These are phyloP conservation scores for Trichosurus vulpecula DNA, from an alignment of 2,797 vertebrate species.

Conservation along the genomic window DNA sequence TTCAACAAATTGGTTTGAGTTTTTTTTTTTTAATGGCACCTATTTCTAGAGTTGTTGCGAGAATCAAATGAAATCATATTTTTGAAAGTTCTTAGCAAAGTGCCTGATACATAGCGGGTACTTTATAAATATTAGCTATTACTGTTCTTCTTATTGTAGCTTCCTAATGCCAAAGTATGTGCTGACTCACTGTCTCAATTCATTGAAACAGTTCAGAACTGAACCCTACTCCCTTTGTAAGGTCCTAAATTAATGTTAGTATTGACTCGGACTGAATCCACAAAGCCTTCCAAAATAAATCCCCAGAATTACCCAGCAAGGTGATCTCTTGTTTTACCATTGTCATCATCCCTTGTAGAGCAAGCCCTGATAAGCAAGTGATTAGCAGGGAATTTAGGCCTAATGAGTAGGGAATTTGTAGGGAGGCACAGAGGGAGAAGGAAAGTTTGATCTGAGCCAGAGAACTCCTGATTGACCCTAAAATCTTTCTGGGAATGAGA, in stretches of 20 bases:
- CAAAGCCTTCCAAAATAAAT: not conserved
- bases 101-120: not conserved
- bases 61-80: not conserved
- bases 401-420: not conserved
- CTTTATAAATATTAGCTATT: not conserved
- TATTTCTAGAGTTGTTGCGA: not conserved
- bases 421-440: not conserved
- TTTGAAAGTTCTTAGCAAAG: not conserved
- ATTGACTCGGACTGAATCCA: not conserved
- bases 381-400: not conserved
- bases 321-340: not conserved
- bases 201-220: not conserved
- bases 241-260: not conserved
- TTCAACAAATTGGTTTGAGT: not conserved
- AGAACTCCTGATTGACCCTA: not conserved
- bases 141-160: not conserved
- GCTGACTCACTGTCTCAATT: not conserved
- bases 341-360: not conserved
- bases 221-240: not conserved
- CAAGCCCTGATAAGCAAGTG: not conserved
- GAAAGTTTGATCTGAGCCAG: not conserved
- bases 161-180: not conserved
- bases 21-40: not conserved
- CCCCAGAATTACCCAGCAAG: not conserved
- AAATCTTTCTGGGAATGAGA: not conserved